phyloP scores from a whole-genome alignment of 2,888 invertebrate genomes.

The Ryuthela nishihirai region DNA sequence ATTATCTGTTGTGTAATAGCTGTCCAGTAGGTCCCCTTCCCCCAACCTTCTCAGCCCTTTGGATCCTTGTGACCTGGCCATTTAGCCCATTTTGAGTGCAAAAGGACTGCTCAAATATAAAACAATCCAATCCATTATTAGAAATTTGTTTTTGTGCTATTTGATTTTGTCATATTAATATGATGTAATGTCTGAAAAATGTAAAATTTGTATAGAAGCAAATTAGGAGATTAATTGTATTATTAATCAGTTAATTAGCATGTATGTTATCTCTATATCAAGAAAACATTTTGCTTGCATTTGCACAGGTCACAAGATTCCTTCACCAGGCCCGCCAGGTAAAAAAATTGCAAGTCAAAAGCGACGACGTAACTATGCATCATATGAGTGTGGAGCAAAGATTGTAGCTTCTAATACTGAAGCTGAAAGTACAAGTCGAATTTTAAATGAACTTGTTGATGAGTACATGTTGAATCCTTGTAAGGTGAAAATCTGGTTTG shows the following conservation, averaged over 20 bases:
- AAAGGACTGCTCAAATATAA: too few species aligned
- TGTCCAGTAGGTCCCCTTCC: too few species aligned
- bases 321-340: constrained; percentile 25
- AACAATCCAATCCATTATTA: too few species aligned
- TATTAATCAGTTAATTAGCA: not conserved
- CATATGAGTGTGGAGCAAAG: constrained; percentile 96
- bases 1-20: too few species aligned
- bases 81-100: too few species aligned
- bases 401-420: constrained; percentile 89
- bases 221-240: not conserved
- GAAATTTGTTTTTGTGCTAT: too few species aligned
- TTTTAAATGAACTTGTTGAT: constrained; percentile 84
- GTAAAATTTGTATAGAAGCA: not conserved
- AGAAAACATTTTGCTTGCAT: not conserved
- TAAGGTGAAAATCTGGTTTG: constrained; percentile 81
- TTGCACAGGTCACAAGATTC: constrained; percentile 17
- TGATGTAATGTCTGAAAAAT: too few species aligned
- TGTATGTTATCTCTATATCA: not conserved
- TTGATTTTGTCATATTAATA: too few species aligned
- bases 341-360: constrained; percentile 38
- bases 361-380: constrained; percentile 73
- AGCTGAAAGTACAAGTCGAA: constrained; percentile 71
- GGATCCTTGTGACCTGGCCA: too few species aligned
- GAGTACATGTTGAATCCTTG: constrained; percentile 98
- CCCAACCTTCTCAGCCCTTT: too few species aligned